Percentiles rank a stretch among this genome's conserved stretches.
These are phyloP conservation scores for Acrocera orbiculus DNA, from an alignment of 2,888 invertebrate genomes.

Conservation along the genomic window DNA sequence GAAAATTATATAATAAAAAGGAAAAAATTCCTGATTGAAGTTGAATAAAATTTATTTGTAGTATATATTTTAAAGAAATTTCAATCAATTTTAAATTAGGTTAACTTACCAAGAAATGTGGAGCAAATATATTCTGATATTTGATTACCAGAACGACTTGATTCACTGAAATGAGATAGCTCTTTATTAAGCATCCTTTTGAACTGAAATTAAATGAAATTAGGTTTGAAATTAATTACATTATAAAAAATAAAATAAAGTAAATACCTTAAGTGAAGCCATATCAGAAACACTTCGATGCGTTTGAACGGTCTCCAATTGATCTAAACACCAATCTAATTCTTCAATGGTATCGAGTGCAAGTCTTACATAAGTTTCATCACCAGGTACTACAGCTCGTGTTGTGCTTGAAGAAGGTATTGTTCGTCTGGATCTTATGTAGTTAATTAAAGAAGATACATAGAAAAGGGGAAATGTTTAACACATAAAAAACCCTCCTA, in stretches of 20 bases:
- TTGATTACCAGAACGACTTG: slow-evolving; percentile 97
- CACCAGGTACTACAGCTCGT: slow-evolving; percentile 36
- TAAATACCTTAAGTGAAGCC: slow-evolving; percentile 89
- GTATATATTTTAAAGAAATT: slow-evolving; percentile 1
- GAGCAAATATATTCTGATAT: slow-evolving; percentile 99
- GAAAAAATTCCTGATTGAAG: too few species aligned
- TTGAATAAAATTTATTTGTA: neutral
- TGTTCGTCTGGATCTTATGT: slow-evolving; percentile 31
- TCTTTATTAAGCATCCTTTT: slow-evolving; percentile 99
- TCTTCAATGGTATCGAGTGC: slow-evolving; percentile 96
- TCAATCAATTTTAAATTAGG: slow-evolving; percentile 3
- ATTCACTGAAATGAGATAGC: slow-evolving; percentile 96
- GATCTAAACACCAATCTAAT: slow-evolving; percentile 99
- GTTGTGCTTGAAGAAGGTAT: slow-evolving; percentile 27
- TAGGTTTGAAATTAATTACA: neutral
- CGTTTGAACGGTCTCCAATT: slow-evolving; percentile 97
- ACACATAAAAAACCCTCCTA: too few species aligned
- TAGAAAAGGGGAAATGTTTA: neutral
- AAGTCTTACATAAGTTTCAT: slow-evolving; percentile 83
- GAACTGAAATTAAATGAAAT: slow-evolving; percentile 50
- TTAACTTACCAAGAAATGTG: slow-evolving; percentile 88
- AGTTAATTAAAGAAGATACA: neutral
- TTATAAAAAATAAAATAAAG: neutral
- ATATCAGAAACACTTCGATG: slow-evolving; percentile 98
- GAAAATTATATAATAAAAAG: too few species aligned